phyloP scores from a whole-genome alignment of 1,140 invertebrate species.

The Daktulosphaira vitifoliae region DNA sequence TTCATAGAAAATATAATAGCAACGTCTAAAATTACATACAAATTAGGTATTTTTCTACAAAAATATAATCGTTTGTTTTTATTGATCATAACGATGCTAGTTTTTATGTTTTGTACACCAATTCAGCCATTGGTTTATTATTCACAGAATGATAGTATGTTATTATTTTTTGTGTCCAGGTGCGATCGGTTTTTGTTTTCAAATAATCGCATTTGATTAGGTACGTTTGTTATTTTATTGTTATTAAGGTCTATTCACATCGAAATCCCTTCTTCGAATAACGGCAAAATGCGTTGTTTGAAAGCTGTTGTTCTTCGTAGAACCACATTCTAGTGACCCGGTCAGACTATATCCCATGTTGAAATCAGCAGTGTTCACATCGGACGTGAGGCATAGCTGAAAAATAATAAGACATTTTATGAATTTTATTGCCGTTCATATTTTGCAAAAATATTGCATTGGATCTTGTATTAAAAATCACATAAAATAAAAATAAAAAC shows the following conservation, averaged over 20 bases:
- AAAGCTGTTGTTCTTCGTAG: conserved; percentile 62
- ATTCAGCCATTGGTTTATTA: background rate
- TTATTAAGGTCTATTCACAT: conserved; percentile 23
- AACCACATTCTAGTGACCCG: conserved; percentile 71
- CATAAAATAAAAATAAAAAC: too few relatives aligned
- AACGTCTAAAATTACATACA: background rate
- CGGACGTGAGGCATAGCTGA: conserved; percentile 65
- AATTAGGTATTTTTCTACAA: conserved; percentile 4
- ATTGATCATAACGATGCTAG: background rate
- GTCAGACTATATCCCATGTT: conserved; percentile 83
- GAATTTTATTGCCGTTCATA: too few relatives aligned
- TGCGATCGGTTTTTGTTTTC: background rate
- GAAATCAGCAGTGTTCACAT: conserved; percentile 70
- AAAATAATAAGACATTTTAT: conserved; percentile 37
- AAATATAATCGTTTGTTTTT: conserved; percentile 1
- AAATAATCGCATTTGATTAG: too few relatives aligned
- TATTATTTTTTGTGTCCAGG: too few relatives aligned
- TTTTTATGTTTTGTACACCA: background rate
- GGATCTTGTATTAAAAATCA: too few relatives aligned
- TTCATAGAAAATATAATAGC: background rate
- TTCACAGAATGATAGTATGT: background rate
- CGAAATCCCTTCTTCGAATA: conserved; percentile 45
- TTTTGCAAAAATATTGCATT: too few relatives aligned
- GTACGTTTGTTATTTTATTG: background rate
- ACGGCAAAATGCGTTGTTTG: conserved; percentile 80